Percentiles rank a stretch among this genome's conserved stretches.
phyloP scores from a whole-genome alignment of 2,113 vertebrate genomes.

The Rhodinocichla rosea region DNA sequence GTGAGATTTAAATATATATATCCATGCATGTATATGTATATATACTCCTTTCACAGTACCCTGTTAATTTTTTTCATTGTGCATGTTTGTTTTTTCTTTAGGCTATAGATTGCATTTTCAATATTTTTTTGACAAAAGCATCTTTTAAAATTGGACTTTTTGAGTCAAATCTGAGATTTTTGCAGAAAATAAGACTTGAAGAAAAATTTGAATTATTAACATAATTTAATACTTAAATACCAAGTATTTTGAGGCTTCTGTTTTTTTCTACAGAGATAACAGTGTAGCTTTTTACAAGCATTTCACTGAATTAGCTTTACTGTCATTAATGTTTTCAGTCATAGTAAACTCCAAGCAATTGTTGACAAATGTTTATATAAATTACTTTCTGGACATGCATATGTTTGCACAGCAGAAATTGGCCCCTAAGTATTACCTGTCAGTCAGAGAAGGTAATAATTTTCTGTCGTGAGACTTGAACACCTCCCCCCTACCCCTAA shows the following conservation, averaged over 20 bases:
- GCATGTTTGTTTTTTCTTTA: background rate
- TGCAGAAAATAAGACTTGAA: background rate
- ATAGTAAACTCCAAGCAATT: background rate
- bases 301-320: background rate
- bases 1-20: background rate
- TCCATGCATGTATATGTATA: background rate
- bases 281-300: background rate
- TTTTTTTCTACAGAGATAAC: background rate
- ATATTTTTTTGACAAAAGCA: background rate
- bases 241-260: background rate
- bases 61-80: background rate
- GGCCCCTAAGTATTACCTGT: background rate
- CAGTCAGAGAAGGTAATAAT: background rate
- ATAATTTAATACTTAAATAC: background rate
- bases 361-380: background rate
- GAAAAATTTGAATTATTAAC: background rate
- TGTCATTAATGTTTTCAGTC: background rate
- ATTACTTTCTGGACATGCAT: background rate
- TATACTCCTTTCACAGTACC: background rate
- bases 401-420: background rate
- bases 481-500: background rate
- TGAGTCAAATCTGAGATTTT: background rate
- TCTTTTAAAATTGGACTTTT: background rate
- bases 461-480: background rate
- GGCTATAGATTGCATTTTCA: background rate